A percentile compares a stretch with the other conserved stretches of the same genome.
phyloP scores from a whole-genome alignment of 2,888 invertebrate genomes.

The Heliconius ismenius region DNA sequence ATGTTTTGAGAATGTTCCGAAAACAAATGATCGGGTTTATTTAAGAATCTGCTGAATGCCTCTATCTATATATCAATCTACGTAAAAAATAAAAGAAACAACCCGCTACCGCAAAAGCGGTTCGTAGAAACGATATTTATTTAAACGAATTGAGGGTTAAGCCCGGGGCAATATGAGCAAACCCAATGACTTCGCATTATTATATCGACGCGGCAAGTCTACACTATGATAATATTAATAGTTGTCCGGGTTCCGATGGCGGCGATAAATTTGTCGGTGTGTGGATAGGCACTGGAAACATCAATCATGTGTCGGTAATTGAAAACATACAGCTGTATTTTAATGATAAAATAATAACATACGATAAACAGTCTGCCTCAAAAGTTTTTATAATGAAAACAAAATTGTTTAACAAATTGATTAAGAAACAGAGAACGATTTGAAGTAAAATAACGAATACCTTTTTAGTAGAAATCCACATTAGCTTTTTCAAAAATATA shows the following conservation, averaged over 20 bases:
- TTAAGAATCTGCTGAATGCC: conserved; percentile 31
- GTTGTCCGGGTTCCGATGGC: conserved; percentile 67
- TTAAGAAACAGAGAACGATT: background rate
- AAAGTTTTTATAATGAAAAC: conserved; percentile 38
- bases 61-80: conserved; percentile 67
- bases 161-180: conserved; percentile 59
- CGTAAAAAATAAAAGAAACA: conserved; percentile 55
- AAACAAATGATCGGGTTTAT: conserved; percentile 23
- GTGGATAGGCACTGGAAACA: conserved; percentile 65
- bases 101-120: conserved; percentile 60
- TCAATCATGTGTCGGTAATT: conserved; percentile 72
- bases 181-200: conserved; percentile 74
- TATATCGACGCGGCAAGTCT: conserved; percentile 55
- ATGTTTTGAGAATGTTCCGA: conserved; percentile 29
- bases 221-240: conserved; percentile 70
- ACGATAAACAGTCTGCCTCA: conserved; percentile 24
- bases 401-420: background rate
- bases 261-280: conserved; percentile 71
- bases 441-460: background rate
- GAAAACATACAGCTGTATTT: conserved; percentile 69
- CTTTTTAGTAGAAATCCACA: background rate
- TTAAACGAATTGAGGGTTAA: conserved; percentile 68
- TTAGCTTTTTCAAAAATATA: conserved; percentile 5
- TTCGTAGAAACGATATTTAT: conserved; percentile 72
- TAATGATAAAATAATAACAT: conserved; percentile 58